phyloP scores from a whole-genome alignment of 2,113 vertebrate species.

The Passer montanus region DNA sequence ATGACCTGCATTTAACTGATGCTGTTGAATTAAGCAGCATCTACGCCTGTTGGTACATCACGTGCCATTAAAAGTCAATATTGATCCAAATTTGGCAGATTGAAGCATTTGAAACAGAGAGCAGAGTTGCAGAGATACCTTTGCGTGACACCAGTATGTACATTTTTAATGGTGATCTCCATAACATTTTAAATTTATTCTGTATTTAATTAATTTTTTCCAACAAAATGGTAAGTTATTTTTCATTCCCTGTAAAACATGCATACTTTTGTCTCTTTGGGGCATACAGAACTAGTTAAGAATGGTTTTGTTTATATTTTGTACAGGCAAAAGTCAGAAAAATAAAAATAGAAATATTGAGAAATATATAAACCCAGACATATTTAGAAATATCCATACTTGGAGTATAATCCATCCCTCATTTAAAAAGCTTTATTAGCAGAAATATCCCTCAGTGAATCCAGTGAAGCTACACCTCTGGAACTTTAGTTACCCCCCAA shows the following conservation, averaged over 20 bases:
- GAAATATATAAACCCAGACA: conserved; percentile 18
- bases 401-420: background rate
- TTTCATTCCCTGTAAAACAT: background rate
- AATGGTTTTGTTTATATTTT: background rate
- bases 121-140: background rate
- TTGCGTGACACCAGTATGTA: background rate
- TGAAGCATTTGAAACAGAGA: background rate
- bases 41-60: background rate
- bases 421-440: background rate
- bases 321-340: conserved; percentile 38
- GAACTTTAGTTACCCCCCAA: background rate
- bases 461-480: background rate
- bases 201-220: background rate
- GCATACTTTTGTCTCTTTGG: background rate
- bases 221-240: background rate
- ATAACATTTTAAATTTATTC: background rate
- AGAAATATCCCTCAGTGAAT: background rate
- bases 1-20: background rate
- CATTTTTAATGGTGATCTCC: background rate
- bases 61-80: background rate
- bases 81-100: background rate
- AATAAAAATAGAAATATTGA: conserved; percentile 49
- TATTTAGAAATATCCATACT: conserved; percentile 26
- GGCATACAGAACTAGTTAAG: background rate
- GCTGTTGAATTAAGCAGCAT: background rate